Conservation (phyloP, 2,888 invertebrate genomes). For the Rhorus exstirpatorius region DNA sequence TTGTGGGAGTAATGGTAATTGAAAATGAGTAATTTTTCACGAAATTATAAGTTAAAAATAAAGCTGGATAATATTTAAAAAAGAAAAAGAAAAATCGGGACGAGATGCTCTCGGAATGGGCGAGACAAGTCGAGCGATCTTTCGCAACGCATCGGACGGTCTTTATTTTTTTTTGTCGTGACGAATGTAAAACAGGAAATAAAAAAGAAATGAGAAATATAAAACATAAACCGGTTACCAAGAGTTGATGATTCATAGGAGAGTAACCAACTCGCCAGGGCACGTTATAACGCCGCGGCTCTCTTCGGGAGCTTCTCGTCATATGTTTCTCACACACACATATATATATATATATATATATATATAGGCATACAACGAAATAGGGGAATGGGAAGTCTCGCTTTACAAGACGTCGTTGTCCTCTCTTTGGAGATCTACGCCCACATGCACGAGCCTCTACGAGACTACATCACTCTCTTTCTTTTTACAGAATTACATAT, state of each 20-base stretch:
- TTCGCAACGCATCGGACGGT: neutral
- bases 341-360: no score
- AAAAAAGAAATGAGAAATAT: conserved; percentile 17
- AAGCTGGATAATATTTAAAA: no score
- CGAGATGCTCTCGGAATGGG: no score
- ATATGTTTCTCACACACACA: conserved; percentile 73
- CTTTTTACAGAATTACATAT: no score
- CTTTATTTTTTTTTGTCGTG: conserved; percentile 7
- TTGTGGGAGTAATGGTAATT: no score
- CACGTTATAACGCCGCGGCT: neutral
- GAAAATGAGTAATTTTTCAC: neutral
- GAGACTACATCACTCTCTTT: neutral
- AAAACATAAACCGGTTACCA: conserved; percentile 33
- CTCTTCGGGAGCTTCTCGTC: conserved; percentile 56
- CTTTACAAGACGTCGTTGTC: conserved; percentile 63
- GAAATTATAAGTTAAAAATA: no score
- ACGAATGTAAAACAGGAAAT: conserved; percentile 19
- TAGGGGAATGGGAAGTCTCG: conserved; percentile 24
- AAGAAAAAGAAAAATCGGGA: no score
- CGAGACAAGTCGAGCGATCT: conserved; percentile 2
- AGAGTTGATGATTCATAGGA: conserved; percentile 61
- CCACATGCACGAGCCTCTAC: conserved; percentile 44
- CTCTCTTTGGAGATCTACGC: conserved; percentile 52
- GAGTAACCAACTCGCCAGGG: conserved; percentile 20
- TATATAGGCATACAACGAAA: conserved; percentile 60